These are phyloP conservation scores for Cantharis nigra DNA, from an alignment of 2,888 invertebrate species.

Conservation along the genomic window DNA sequence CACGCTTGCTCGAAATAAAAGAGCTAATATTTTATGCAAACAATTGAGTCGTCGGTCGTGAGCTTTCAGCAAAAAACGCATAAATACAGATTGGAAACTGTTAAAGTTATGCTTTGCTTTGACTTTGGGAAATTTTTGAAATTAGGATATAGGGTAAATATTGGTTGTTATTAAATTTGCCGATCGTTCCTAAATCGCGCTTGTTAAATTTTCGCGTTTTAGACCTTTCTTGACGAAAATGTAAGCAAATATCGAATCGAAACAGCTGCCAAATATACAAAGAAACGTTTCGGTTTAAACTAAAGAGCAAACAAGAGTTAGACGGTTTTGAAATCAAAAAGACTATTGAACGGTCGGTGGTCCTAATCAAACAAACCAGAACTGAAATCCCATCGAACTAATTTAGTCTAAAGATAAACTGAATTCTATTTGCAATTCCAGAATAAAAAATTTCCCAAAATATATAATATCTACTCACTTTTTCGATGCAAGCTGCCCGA, in stretches of 20 bases:
- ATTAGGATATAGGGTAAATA: conserved; percentile 3
- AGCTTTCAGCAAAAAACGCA: conserved; percentile 37
- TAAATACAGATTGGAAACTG: conserved; percentile 39
- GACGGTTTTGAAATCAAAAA: conserved; percentile 30
- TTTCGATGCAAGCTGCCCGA: not conserved
- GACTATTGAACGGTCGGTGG: conserved; percentile 18
- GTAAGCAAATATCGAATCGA: not conserved
- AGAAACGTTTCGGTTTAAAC: conserved; percentile 19
- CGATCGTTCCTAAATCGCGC: not conserved
- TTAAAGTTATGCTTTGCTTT: conserved; percentile 27
- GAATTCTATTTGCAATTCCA: not conserved
- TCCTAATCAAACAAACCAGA: conserved; percentile 34
- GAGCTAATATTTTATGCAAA: conserved; percentile 43
- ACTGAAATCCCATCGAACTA: not conserved
- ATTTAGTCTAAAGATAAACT: not conserved
- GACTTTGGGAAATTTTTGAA: conserved; percentile 13
- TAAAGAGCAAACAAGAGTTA: conserved; percentile 29
- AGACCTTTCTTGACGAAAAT: not conserved
- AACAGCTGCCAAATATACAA: conserved; percentile 20
- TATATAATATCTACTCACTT: not conserved
- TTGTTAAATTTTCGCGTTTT: not conserved
- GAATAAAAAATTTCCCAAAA: not conserved
- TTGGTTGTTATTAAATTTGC: conserved; percentile 1
- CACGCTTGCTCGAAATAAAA: conserved; percentile 39
- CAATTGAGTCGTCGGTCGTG: conserved; percentile 33